Evolutionary conservation across 2,797 vertebrate genomes (phyloP), one percentile per base, ranked within the genome.

Genomic region (Falco cherrug): DNA sequence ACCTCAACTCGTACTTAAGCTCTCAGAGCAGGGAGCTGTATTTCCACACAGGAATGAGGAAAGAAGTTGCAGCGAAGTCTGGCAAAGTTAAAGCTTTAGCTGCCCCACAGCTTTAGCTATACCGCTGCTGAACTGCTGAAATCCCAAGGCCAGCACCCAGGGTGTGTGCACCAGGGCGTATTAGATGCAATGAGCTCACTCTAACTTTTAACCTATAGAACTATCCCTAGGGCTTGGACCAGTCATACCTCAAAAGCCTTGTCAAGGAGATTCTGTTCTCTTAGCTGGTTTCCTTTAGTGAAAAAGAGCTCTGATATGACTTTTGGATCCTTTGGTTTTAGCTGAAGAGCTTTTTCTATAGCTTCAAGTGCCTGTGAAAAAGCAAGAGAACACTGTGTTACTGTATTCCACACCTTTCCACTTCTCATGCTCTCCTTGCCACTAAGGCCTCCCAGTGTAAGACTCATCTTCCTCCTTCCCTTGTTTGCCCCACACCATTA

Each of bases 201-300:
- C 25, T 5, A 3, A 22, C 37, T 73, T 70, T 59, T 41, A 84
- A 76, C 13, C 20, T 31, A 28, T 21, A 84, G 65, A 89, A n/a
- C 29, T 53, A 67, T 16, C 0, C 0, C 1, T 3, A 48, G 24
- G 54, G 28, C 47, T 89, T 63, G 82, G n/a, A 78, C 75, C 63
- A 67, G 43, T 67, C 77, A 37, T 97, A 99, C 99, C 99, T 99
- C 98, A 1, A 99, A 99, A 93, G 99, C 99, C 96, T 97, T 97
- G 95, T 99, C 99, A 86, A 99, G 98, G 93, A 98, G 98, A 97
- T 99, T 99, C 97, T 99, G 99, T 97, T 99, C 99, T 95, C 99
- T 97, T 76, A 99, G 98, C 93, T 99, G 99, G 97, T 99, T 99
- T 96, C 99, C 99, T 98, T 99, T 99, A 75, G 99, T 99, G 97